These are phyloP conservation scores for Cydia fagiglandana DNA, from an alignment of 1,140 invertebrate species.

Conservation along the genomic window DNA sequence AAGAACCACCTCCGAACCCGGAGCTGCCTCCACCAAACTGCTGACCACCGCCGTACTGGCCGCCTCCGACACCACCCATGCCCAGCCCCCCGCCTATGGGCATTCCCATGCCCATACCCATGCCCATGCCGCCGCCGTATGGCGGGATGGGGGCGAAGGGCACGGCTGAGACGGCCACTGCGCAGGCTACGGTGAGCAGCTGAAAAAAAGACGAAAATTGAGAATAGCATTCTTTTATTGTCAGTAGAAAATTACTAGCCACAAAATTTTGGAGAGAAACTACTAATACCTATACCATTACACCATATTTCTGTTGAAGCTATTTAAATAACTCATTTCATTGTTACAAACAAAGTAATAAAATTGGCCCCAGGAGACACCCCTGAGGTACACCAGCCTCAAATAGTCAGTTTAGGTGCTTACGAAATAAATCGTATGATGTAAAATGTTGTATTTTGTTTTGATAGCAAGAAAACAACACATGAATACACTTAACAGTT, in stretches of 20 bases:
- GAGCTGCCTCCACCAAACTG: constrained; percentile 1
- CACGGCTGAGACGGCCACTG: constrained; percentile 8
- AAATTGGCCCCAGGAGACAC: background rate
- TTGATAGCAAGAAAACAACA: background rate
- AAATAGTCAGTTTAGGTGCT: background rate
- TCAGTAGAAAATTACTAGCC: too few relatives aligned
- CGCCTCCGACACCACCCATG: background rate
- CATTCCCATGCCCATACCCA: background rate
- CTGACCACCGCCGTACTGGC: constrained; percentile 24
- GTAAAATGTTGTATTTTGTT: background rate
- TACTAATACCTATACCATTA: too few relatives aligned
- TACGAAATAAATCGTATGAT: background rate
- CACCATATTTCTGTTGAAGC: too few relatives aligned
- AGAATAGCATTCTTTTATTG: too few relatives aligned
- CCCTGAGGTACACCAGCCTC: background rate
- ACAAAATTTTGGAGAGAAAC: too few relatives aligned
- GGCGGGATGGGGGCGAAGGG: background rate
- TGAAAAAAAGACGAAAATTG: constrained; percentile 7
- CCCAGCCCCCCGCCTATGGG: constrained; percentile 9
- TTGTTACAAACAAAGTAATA: background rate
- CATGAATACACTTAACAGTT: background rate
- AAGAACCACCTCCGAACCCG: constrained; percentile 7
- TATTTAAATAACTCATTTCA: too few relatives aligned
- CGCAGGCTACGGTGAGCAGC: constrained; percentile 8
- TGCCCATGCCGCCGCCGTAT: background rate